Conservation (phyloP, 1,140 invertebrate species). For the Drosophila ohnishii region DNA sequence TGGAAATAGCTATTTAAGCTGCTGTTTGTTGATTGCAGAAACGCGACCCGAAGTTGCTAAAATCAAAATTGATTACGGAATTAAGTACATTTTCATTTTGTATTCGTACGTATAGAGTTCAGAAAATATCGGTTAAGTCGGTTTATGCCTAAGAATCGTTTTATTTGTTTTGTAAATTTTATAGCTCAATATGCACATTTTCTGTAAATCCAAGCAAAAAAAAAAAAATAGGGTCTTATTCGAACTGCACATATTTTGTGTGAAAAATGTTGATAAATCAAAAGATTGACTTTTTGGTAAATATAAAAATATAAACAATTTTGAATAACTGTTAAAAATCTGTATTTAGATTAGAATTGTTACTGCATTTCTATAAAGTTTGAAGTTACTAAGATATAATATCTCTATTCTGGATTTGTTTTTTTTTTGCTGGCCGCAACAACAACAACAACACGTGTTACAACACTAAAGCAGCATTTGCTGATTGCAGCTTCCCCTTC, state of each 20-base stretch:
- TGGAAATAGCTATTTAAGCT: neutral
- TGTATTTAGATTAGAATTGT: neutral
- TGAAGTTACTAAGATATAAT: neutral
- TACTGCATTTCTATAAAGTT: neutral
- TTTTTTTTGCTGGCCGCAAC: neutral
- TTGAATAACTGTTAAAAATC: too few relatives aligned
- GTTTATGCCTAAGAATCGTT: neutral
- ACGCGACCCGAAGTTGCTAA: slow-evolving; percentile 25
- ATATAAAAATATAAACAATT: too few relatives aligned
- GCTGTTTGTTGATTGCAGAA: slow-evolving; percentile 5
- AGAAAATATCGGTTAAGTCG: neutral
- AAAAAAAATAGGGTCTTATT: neutral
- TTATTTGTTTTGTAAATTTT: neutral
- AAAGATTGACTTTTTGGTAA: too few relatives aligned
- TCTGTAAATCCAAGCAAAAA: neutral
- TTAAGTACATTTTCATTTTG: neutral
- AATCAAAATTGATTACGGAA: slow-evolving; percentile 7
- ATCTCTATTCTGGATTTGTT: neutral
- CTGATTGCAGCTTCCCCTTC: neutral
- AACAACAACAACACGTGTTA: neutral
- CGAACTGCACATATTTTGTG: too few relatives aligned
- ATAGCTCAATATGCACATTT: neutral
- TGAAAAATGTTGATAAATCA: too few relatives aligned
- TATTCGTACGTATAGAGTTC: too few relatives aligned
- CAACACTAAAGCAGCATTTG: neutral